Evolutionary conservation across 2,888 invertebrate species (phyloP).

Genomic region (Lasioglossum marginatum): DNA sequence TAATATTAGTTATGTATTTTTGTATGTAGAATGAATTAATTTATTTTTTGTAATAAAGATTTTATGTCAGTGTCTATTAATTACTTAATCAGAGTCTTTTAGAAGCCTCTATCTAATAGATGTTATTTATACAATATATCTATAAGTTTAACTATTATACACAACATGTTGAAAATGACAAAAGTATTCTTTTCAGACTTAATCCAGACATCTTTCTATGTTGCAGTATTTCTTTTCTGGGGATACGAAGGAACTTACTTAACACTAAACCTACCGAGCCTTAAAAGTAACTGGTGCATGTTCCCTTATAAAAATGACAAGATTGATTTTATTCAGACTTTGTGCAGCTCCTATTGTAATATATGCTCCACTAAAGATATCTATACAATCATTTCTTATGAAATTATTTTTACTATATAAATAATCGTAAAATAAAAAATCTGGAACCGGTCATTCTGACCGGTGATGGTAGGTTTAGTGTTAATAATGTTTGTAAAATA

Average conservation of each 20-base stretch:
- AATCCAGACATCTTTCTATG: too few species aligned
- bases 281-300: too few species aligned
- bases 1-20: conserved; percentile 82
- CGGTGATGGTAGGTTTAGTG: too few species aligned
- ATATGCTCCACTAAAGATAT: too few species aligned
- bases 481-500: not conserved
- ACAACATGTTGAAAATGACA: not conserved
- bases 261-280: too few species aligned
- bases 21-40: conserved; percentile 82
- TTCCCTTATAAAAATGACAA: too few species aligned
- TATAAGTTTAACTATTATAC: not conserved
- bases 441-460: too few species aligned
- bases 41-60: conserved; percentile 82
- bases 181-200: not conserved
- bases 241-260: not conserved
- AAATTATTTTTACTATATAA: too few species aligned
- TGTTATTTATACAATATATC: not conserved
- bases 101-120: not conserved
- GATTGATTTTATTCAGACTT: too few species aligned
- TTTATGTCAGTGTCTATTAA: conserved; percentile 70
- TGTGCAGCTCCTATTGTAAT: too few species aligned
- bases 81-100: conserved; percentile 11
- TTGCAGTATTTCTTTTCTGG: not conserved
- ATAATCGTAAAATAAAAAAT: too few species aligned
- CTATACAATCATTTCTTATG: too few species aligned